These are phyloP conservation scores for Felis chaus DNA, from an alignment of 2,113 vertebrate species.

Conservation along the genomic window DNA sequence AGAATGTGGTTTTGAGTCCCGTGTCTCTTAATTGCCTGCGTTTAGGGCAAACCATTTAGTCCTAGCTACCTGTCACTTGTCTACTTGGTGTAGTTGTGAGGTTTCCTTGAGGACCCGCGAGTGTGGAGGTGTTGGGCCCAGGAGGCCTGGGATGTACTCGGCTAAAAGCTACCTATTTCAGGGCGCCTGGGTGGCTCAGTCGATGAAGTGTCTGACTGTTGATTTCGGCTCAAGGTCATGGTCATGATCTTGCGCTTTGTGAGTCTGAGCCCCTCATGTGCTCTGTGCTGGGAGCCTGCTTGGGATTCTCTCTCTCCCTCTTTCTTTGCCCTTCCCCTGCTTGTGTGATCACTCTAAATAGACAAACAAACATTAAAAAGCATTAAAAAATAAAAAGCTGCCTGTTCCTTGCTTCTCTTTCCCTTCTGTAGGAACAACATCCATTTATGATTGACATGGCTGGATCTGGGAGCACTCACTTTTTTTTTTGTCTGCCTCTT, in stretches of 20 bases:
- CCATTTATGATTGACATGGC: not conserved
- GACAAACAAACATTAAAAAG: too few species aligned
- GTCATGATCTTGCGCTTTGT: too few species aligned
- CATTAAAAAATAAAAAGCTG: not conserved
- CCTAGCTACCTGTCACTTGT: not conserved
- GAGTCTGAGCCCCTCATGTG: too few species aligned
- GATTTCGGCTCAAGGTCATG: too few species aligned
- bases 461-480: not conserved
- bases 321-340: too few species aligned
- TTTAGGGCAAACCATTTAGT: not conserved
- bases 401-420: too few species aligned
- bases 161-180: not conserved
- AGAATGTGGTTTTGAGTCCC: not conserved
- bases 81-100: not conserved
- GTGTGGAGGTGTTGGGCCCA: accelerated
- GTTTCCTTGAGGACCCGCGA: not conserved
- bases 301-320: too few species aligned
- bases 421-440: not conserved
- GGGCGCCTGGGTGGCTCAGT: too few species aligned
- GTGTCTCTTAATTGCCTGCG: not conserved
- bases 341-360: too few species aligned
- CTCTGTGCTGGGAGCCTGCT: too few species aligned
- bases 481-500: not conserved
- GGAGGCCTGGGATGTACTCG: not conserved
- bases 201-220: too few species aligned